Evolutionary conservation across 2,888 invertebrate genomes (phyloP).

Genomic region (Drosophila greeni): DNA sequence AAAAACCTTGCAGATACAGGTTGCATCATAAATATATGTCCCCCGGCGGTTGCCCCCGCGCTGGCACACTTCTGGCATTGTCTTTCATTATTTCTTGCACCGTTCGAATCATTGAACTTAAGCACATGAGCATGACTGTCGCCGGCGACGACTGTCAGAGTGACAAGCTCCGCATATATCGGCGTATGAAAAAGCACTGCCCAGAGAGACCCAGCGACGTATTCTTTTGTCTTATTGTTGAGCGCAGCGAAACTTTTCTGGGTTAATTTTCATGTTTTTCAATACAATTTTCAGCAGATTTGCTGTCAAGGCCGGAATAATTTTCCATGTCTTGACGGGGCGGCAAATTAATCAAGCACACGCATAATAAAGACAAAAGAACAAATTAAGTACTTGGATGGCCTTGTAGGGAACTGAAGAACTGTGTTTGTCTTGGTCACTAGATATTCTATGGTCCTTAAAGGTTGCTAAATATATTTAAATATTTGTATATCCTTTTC

Average conservation of each 20-base stretch:
- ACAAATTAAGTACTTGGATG: constrained; percentile 31
- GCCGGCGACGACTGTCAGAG: constrained; percentile 32
- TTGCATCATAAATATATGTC: constrained; percentile 36
- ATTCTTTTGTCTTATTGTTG: constrained; percentile 71
- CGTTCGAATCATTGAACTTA: constrained; percentile 71
- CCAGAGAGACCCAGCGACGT: constrained; percentile 45
- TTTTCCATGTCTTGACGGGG: constrained; percentile 68
- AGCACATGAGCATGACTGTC: constrained; percentile 65
- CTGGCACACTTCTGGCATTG: constrained; percentile 68
- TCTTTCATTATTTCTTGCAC: constrained; percentile 46
- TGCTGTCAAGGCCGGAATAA: constrained; percentile 77
- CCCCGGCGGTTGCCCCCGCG: constrained; percentile 1
- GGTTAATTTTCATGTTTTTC: constrained; percentile 55
- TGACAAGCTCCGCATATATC: constrained; percentile 30
- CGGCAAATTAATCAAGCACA: constrained; percentile 67
- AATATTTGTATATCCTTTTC: no score
- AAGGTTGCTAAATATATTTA: no score
- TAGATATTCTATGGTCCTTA: background rate
- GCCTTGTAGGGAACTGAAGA: constrained; percentile 15
- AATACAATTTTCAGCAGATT: constrained; percentile 58
- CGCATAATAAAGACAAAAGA: constrained; percentile 59
- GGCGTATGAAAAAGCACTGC: constrained; percentile 1
- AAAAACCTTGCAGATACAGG: constrained; percentile 44
- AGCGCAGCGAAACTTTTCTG: constrained; percentile 47
- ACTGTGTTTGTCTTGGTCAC: background rate